phyloP scores from a whole-genome alignment of 2,113 vertebrate species.

The Eublepharis macularius region DNA sequence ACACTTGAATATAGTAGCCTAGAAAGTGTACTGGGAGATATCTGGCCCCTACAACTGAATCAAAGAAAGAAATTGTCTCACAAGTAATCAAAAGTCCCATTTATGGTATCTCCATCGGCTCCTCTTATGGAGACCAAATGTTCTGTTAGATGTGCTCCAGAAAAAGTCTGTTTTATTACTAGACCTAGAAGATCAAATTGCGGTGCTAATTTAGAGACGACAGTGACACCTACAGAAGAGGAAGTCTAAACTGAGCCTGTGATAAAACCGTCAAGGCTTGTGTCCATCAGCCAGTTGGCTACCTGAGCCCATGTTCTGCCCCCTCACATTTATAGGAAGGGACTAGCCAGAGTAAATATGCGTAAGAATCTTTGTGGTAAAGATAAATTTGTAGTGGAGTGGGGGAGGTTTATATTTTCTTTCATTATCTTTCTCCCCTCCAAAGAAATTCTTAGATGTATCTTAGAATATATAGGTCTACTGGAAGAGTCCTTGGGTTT shows the following conservation, averaged over 20 bases:
- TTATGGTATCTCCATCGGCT: conserved; percentile 55
- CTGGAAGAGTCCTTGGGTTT: neutral
- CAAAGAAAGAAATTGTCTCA: conserved; percentile 39
- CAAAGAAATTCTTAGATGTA: neutral
- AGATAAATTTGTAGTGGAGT: neutral
- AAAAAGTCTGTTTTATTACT: conserved; percentile 41
- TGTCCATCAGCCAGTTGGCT: neutral
- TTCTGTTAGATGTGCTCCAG: conserved; percentile 27
- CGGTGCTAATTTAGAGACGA: conserved; percentile 2
- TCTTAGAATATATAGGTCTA: neutral
- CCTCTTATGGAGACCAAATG: conserved; percentile 59
- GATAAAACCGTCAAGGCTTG: neutral
- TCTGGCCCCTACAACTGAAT: conserved; percentile 30
- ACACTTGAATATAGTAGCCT: conserved; percentile 19
- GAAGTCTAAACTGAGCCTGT: conserved; percentile 10
- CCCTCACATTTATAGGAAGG: neutral
- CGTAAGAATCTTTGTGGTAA: neutral
- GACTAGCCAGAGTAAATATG: neutral
- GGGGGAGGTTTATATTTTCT: neutral
- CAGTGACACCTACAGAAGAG: conserved; percentile 40
- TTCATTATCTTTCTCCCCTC: neutral
- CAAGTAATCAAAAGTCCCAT: conserved; percentile 54
- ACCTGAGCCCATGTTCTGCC: neutral
- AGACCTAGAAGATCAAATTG: conserved; percentile 17
- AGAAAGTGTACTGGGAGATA: conserved; percentile 38